Evolutionary conservation across 2,113 vertebrate species (phyloP).

Genomic region (Gasterosteus nipponicus): DNA sequence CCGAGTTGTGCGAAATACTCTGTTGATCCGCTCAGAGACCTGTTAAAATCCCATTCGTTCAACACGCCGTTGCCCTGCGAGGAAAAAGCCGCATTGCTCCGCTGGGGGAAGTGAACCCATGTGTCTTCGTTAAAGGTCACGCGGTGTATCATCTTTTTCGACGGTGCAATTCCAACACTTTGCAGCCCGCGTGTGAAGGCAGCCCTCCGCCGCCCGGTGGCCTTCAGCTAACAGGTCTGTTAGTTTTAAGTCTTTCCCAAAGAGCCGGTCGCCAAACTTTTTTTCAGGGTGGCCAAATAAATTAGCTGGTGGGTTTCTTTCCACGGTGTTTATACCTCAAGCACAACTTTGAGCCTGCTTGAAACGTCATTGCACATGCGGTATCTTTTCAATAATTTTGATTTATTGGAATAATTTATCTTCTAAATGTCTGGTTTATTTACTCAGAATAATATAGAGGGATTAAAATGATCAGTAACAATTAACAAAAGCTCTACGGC

Average conservation of each 20-base stretch:
- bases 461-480: too few species aligned
- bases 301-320: background rate
- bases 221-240: background rate
- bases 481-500: too few species aligned
- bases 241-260: too few species aligned
- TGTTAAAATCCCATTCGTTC: slow-evolving; percentile 52
- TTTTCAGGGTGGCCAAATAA: background rate
- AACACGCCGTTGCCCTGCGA: slow-evolving; percentile 12
- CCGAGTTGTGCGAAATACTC: slow-evolving; percentile 51
- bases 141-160: background rate
- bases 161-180: background rate
- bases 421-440: too few species aligned
- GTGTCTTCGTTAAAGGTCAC: slow-evolving; percentile 19
- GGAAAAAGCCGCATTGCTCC: slow-evolving; percentile 37
- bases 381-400: too few species aligned
- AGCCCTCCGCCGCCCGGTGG: background rate
- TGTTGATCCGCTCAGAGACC: slow-evolving; percentile 47
- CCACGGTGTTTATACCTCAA: background rate
- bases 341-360: background rate
- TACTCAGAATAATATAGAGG: too few species aligned
- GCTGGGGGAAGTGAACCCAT: slow-evolving; percentile 7
- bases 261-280: background rate
- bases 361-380: too few species aligned
- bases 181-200: background rate
- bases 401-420: too few species aligned